phyloP scores from a whole-genome alignment of 92 coral and sea anemone genomes.

The Heteractis magnifica region DNA sequence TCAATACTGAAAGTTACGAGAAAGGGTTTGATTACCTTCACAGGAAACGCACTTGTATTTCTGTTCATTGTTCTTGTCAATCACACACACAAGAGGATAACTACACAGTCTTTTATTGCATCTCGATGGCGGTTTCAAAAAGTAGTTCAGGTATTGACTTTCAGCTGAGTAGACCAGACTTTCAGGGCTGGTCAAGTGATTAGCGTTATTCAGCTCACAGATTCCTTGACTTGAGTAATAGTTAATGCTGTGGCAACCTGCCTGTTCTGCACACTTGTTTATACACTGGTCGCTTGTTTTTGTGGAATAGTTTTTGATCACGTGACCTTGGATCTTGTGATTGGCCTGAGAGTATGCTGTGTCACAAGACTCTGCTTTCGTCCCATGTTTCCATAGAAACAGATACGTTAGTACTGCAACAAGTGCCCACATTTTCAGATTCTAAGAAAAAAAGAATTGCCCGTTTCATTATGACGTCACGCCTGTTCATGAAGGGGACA shows the following conservation, averaged over 20 bases:
- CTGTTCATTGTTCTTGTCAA: background rate
- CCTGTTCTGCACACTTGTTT: background rate
- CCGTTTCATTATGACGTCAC: too few species aligned
- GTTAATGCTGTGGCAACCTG: conserved; percentile 15
- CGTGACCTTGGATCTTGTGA: background rate
- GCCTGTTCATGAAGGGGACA: too few species aligned
- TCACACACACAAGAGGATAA: background rate
- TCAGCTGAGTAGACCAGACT: conserved; percentile 1
- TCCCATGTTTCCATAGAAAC: background rate
- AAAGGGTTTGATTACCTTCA: background rate
- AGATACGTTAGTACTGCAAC: background rate
- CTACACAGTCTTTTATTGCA: background rate
- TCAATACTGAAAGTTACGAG: too few species aligned
- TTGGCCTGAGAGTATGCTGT: background rate
- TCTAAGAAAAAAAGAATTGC: background rate
- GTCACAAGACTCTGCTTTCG: background rate
- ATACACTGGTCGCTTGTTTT: background rate
- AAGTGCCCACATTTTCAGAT: background rate
- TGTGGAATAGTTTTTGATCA: background rate
- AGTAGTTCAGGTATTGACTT: background rate
- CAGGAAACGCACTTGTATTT: background rate
- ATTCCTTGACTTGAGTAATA: background rate
- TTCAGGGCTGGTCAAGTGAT: conserved; percentile 15
- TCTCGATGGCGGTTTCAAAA: background rate
- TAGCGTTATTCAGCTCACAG: conserved; percentile 6